Percentiles rank a stretch among this genome's conserved stretches.
phyloP scores from a whole-genome alignment of 2,113 vertebrate genomes.

The Salminus brasiliensis region DNA sequence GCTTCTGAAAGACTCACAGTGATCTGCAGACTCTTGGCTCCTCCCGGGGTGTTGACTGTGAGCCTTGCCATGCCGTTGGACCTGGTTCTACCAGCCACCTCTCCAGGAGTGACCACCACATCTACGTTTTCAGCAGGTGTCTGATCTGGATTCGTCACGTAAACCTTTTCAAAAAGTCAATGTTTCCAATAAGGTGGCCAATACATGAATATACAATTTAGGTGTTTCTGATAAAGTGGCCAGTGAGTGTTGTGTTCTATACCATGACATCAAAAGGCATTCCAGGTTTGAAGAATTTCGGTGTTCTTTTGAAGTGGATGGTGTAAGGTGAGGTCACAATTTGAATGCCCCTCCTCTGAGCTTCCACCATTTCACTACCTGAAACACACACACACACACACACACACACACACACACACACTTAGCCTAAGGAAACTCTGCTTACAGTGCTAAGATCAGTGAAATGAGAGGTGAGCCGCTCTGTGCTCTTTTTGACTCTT shows the following conservation, averaged over 20 bases:
- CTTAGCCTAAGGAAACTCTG: no score
- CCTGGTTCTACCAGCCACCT: neutral
- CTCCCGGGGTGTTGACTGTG: constrained; percentile 58
- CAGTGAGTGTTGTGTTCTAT: constrained; percentile 2
- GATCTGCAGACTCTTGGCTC: constrained; percentile 13
- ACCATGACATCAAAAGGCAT: constrained; percentile 83
- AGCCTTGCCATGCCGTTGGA: constrained; percentile 58
- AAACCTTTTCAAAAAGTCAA: constrained; percentile 58
- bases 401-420: neutral
- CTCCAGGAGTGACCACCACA: constrained; percentile 12
- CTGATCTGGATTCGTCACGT: constrained; percentile 71
- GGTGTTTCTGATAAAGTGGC: no score
- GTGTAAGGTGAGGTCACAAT: constrained; percentile 82
- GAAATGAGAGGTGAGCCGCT: no score
- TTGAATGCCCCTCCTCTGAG: constrained; percentile 66
- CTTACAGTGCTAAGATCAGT: no score
- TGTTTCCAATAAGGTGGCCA: no score
- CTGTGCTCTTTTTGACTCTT: constrained; percentile 27
- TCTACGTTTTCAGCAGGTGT: constrained; percentile 62
- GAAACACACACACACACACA: constrained; percentile 21
- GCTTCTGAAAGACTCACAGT: constrained; percentile 43
- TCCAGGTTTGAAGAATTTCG: constrained; percentile 83
- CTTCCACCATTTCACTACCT: constrained; percentile 85
- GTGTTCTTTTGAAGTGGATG: constrained; percentile 81
- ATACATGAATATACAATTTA: no score